These are phyloP conservation scores for Cactoblastis cactorum DNA, from an alignment of 2,888 invertebrate genomes.

Conservation along the genomic window DNA sequence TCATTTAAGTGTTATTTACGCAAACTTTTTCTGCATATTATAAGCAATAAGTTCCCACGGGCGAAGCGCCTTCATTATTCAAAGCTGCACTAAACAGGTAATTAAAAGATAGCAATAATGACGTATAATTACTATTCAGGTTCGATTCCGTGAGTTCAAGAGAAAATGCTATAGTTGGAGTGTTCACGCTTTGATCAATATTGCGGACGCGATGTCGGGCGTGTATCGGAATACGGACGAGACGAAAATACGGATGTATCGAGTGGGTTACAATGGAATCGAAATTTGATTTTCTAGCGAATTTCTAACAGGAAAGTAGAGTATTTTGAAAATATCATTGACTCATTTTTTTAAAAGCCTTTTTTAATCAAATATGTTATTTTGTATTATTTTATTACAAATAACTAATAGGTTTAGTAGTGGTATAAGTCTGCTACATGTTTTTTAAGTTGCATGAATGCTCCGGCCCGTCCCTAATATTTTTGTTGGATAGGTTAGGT, in stretches of 20 bases:
- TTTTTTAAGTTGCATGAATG: no score
- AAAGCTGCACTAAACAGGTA: neutral
- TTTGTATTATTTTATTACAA: no score
- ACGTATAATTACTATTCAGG: neutral
- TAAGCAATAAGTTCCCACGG: neutral
- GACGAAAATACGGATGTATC: slow-evolving; percentile 43
- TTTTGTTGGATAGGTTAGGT: no score
- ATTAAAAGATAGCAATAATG: neutral
- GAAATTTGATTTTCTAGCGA: neutral
- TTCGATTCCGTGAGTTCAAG: slow-evolving; percentile 37
- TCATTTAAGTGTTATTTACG: no score
- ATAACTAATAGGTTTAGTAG: no score
- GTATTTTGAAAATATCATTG: no score
- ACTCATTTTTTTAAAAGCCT: no score
- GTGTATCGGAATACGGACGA: slow-evolving; percentile 49
- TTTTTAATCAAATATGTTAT: no score
- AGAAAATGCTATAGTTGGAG: slow-evolving; percentile 56
- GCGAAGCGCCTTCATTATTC: neutral
- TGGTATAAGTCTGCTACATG: no score
- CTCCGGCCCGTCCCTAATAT: no score
- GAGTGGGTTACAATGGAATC: slow-evolving; percentile 6
- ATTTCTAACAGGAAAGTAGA: slow-evolving; percentile 1
- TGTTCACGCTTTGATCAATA: slow-evolving; percentile 61
- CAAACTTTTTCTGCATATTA: no score
- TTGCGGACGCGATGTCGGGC: slow-evolving; percentile 47